Evolutionary conservation across 2,888 invertebrate genomes (phyloP).

Genomic region (Chaetogeoica ovagalla): DNA sequence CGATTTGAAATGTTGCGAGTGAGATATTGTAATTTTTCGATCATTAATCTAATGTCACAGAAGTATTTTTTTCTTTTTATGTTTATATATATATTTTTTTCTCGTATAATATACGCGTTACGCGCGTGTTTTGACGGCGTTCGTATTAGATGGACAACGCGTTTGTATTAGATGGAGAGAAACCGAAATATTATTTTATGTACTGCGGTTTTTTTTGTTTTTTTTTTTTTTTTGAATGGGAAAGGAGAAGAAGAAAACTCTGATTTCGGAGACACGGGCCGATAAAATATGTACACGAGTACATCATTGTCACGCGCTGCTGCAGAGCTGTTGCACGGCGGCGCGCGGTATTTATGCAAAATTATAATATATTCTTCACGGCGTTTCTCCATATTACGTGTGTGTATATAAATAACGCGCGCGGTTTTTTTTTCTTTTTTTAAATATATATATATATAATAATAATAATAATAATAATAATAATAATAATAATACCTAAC

Average conservation of each 20-base stretch:
- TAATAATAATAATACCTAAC: too few relatives aligned
- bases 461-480: too few relatives aligned
- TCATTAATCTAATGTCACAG: conserved; percentile 50
- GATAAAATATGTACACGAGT: neutral
- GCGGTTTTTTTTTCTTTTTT: too few relatives aligned
- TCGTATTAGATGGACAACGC: too few relatives aligned
- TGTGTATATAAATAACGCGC: too few relatives aligned
- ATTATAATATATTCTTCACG: neutral
- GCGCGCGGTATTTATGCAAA: neutral
- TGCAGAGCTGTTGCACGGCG: too few relatives aligned
- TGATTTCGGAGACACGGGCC: conserved; percentile 10
- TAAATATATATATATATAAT: too few relatives aligned
- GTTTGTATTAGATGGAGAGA: too few relatives aligned
- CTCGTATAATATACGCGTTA: neutral
- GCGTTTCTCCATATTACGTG: neutral
- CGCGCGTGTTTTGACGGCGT: neutral
- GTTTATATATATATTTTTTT: conserved; percentile 16
- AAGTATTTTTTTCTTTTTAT: conserved; percentile 33
- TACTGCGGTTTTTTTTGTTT: too few relatives aligned
- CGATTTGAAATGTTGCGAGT: conserved; percentile 44
- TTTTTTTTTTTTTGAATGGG: too few relatives aligned
- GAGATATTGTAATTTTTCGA: conserved; percentile 51
- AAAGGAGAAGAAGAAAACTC: neutral
- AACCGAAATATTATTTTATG: too few relatives aligned
- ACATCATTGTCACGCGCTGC: conserved; percentile 14